A percentile compares a stretch with the other conserved stretches of the same genome.
Evolutionary conservation across 1,140 invertebrate species (phyloP).

Genomic region (Pogonognathellus flavescens): DNA sequence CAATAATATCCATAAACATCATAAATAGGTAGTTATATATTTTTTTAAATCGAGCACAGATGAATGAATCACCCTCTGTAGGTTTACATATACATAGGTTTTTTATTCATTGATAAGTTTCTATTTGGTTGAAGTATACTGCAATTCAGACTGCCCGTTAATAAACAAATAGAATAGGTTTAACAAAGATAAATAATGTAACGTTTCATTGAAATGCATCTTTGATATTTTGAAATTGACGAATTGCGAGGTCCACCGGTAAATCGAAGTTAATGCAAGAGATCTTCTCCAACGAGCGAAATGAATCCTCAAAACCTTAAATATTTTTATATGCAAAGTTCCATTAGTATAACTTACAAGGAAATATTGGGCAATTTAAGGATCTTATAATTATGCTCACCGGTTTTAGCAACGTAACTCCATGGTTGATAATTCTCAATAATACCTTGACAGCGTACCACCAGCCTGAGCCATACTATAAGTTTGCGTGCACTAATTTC

Average conservation of each 20-base stretch:
- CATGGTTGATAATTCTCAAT: conserved; percentile 90
- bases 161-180: too few species aligned
- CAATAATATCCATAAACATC: too few species aligned
- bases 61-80: too few species aligned
- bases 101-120: too few species aligned
- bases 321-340: conserved; percentile 56
- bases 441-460: conserved; percentile 89
- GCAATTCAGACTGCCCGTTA: too few species aligned
- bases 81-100: too few species aligned
- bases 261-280: conserved; percentile 90
- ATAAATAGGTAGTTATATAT: too few species aligned
- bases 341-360: neutral
- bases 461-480: conserved; percentile 92
- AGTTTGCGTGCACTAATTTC: conserved; percentile 86
- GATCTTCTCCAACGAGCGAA: conserved; percentile 89
- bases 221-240: conserved; percentile 97
- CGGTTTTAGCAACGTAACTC: conserved; percentile 95
- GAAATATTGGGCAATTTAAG: neutral
- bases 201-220: conserved; percentile 85
- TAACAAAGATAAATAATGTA: neutral
- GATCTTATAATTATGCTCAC: conserved; percentile 71
- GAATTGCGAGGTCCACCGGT: conserved; percentile 93
- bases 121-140: too few species aligned
- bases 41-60: too few species aligned
- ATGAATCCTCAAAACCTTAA: conserved; percentile 92